Base-by-base conservation (phyloP, 1,140 invertebrate genomes). In the Harpegnathos saltator region DNA sequence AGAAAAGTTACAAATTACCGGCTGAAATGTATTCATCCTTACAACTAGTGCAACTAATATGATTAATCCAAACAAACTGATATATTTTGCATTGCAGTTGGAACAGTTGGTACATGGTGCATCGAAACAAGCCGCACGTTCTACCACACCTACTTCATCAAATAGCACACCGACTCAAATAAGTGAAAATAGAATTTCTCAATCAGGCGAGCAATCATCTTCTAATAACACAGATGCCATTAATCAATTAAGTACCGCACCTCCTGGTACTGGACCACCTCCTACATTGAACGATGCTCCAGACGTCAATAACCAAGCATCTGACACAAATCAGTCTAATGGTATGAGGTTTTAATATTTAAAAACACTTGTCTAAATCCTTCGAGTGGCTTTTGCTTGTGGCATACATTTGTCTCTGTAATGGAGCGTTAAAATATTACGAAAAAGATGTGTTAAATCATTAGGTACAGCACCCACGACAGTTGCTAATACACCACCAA, bases 81-180 rank as follows among this genome's bases (percentile, higher is more conserved):
- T 77, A 33, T 50, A 19, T 72, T 24, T 19, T 17, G 7, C 50
- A 54, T 87, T 85, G 29, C 44, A 94, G 94, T 83, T 94, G 74
- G 94, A 94, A 73, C 93, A 94, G 77, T 89, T 94, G 61, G 93
- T 94, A 17, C 94, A 94, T 59, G 91, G 94, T 52, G 91, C 93
- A 22, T 90, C 93, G 5, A 94, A 94, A 62, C 93, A 94, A 86
- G 65, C 89, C 4, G 69, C 77, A 17, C 84, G 90, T 54, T 80
- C 84, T 12, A 74, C 75, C 0, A 82, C 90, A 22, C 69, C 91
- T 33, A 66, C 88, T 19, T 82, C 89, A 7, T 83, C 85, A 62
- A 58, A 82, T 62, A 84, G 80, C 75, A 62, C 89, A 54, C 73
- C 90, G n/a, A 84, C 85, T 52, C 86, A 89, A 78, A 83, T 88